phyloP scores from a whole-genome alignment of 2,797 vertebrate genomes.

The Characodon lateralis region DNA sequence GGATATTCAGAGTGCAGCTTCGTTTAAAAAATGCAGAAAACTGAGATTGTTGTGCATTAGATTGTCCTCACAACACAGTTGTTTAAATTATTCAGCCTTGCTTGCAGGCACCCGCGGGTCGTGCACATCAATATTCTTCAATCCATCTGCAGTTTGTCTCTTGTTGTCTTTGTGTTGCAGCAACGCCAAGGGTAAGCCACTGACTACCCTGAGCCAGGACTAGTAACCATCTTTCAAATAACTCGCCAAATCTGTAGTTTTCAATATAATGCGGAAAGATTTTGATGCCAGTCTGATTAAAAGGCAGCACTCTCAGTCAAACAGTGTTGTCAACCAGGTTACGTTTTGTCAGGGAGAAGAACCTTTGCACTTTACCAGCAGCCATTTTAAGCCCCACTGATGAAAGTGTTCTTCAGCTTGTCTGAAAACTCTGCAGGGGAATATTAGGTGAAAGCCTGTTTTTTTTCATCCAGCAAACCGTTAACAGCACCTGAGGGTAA shows the following conservation, averaged over 20 bases:
- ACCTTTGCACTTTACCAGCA: slow-evolving; percentile 60
- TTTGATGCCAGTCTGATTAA: slow-evolving; percentile 64
- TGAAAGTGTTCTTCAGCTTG: slow-evolving; percentile 61
- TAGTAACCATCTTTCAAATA: slow-evolving; percentile 59
- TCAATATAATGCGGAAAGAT: slow-evolving; percentile 37
- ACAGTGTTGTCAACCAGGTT: slow-evolving; percentile 67
- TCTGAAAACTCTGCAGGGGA: slow-evolving; percentile 66
- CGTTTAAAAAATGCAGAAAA: slow-evolving; percentile 51
- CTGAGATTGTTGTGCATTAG: slow-evolving; percentile 77
- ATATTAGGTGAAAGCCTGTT: slow-evolving; percentile 44
- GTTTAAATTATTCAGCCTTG: slow-evolving; percentile 85
- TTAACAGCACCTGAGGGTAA: slow-evolving; percentile 63
- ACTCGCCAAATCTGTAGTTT: slow-evolving; percentile 40
- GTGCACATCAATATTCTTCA: slow-evolving; percentile 85
- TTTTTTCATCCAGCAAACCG: slow-evolving; percentile 36
- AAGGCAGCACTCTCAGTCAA: slow-evolving; percentile 72
- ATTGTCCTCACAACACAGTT: slow-evolving; percentile 81
- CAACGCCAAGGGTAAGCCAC: slow-evolving; percentile 73
- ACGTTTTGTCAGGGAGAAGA: slow-evolving; percentile 53
- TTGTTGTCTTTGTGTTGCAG: slow-evolving; percentile 79
- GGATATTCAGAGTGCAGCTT: slow-evolving; percentile 52
- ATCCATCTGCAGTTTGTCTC: slow-evolving; percentile 85
- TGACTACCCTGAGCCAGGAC: slow-evolving; percentile 58
- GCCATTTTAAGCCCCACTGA: slow-evolving; percentile 76
- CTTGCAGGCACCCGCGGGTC: slow-evolving; percentile 84